phyloP scores from a whole-genome alignment of 2,797 vertebrate genomes.

The Dipus sagitta region DNA sequence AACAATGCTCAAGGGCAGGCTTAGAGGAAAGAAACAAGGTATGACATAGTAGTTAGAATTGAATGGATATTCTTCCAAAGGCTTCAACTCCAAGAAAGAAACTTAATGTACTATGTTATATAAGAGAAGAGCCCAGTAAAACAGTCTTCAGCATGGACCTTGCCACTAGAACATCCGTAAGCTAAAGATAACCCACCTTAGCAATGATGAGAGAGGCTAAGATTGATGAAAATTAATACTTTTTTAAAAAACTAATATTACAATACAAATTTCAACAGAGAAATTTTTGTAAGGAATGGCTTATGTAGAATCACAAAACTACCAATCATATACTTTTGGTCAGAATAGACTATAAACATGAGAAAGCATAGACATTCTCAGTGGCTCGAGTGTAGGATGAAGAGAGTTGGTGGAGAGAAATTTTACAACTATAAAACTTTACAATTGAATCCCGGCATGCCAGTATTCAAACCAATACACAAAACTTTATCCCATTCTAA shows the following conservation, averaged over 20 bases:
- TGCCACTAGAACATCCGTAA: background rate
- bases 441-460: background rate
- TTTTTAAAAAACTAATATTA: background rate
- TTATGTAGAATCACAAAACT: background rate
- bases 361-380: background rate
- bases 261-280: background rate
- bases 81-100: background rate
- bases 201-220: too few relatives aligned
- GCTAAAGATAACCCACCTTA: background rate
- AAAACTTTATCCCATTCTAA: background rate
- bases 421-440: background rate
- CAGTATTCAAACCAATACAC: background rate
- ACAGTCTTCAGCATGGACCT: background rate
- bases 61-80: background rate
- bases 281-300: background rate
- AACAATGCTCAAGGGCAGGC: background rate
- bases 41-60: background rate
- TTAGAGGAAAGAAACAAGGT: background rate
- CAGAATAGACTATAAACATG: background rate
- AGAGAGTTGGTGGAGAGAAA: background rate
- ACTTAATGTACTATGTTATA: background rate
- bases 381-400: background rate
- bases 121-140: background rate
- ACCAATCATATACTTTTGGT: background rate
- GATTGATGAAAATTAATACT: background rate